Evolutionary conservation across 2,113 vertebrate genomes (phyloP), one percentile per base, ranked within the genome.

Genomic region (Thymallus thymallus): DNA sequence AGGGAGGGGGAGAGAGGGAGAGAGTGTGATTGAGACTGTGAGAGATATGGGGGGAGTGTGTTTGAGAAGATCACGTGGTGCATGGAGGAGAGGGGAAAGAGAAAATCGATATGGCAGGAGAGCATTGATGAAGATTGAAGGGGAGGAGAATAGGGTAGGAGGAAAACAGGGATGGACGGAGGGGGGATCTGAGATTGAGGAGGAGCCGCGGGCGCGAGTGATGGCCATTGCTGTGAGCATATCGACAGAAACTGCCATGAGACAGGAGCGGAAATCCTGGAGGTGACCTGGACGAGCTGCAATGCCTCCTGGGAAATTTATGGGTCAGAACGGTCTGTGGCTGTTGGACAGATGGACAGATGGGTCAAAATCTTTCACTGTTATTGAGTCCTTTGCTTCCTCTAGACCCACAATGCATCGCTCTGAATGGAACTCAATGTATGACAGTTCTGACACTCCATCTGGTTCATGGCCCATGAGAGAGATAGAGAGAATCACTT

Each of bases 51-150:
- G 46, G 79, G 69, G 80, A 76, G 77, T 71, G 80, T 35, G 79
- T 78, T 29, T 81, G 74, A 86, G 78, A 69, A 51, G 48, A 70
- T 29, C 41, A 45, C 51, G 65, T 45, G 26, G 30, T 56, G 18
- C 48, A 18, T 51, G 12, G 32, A 67, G 61, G 24, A 62, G 23
- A 69, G 77, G 80, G 77, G 88, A 87, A 88, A 89, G 88, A 86
- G 85, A 90, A 88, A 91, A 92, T 92, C 91, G 80, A 91, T 92
- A 91, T 77, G 81, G 74, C 68, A 56, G 82, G 74, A 82, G 69
- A 69, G 78, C 82, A 73, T 76, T 84, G 85, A 91, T 87, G 88
- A 87, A 91, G 90, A 89, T 88, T 89, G 89, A 88, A 88, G 83
- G 89, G 87, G 84, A 85, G 80, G 84, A 75, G 84, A 85, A 84